Percentiles rank a stretch among this genome's conserved stretches.
Conservation (phyloP, 2,888 invertebrate genomes). For the Mythimna lalbum region DNA sequence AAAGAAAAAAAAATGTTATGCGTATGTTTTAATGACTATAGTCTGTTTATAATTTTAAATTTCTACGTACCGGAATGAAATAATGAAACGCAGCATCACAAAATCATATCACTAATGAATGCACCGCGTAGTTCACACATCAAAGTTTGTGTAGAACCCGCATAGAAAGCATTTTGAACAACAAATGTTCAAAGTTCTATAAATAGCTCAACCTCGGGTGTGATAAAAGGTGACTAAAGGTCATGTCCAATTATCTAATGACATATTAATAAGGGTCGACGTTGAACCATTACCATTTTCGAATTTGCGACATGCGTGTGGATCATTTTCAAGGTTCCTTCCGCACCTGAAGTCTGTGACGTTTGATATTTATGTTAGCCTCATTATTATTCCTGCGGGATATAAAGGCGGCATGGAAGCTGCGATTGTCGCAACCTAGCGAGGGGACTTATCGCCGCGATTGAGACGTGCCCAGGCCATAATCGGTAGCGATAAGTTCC, state of each 20-base stretch:
- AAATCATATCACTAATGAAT: conserved; percentile 1
- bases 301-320: background rate
- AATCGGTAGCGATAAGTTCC: too few species aligned
- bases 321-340: conserved; percentile 1
- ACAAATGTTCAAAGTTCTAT: conserved; percentile 18
- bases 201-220: conserved; percentile 5
- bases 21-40: too few species aligned
- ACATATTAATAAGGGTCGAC: conserved; percentile 12
- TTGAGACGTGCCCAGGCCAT: too few species aligned
- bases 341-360: background rate
- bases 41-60: too few species aligned
- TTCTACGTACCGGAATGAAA: too few species aligned
- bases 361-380: background rate
- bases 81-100: background rate
- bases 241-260: conserved; percentile 5
- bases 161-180: background rate
- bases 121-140: background rate
- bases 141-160: background rate
- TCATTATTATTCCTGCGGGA: too few species aligned
- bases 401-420: too few species aligned
- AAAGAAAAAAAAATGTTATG: too few species aligned
- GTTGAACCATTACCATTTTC: conserved; percentile 18
- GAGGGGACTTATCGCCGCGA: too few species aligned
- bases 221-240: conserved; percentile 19
- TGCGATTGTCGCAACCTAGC: too few species aligned